phyloP scores from a whole-genome alignment of 2,113 vertebrate genomes.

The Phoenicopterus ruber region DNA sequence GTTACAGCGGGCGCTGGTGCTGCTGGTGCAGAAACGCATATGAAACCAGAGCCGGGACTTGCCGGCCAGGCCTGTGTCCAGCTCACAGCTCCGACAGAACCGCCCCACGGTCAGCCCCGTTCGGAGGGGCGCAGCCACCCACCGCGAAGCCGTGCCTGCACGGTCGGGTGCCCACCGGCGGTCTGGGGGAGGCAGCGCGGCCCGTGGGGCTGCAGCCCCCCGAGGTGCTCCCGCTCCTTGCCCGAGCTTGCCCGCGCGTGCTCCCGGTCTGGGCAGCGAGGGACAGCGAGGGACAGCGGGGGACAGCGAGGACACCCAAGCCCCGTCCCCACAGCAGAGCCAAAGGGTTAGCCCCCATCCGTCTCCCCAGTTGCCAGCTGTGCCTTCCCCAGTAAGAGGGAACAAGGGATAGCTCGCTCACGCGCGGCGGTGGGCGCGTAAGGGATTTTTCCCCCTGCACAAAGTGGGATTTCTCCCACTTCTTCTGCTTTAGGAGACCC shows the following conservation, averaged over 20 bases:
- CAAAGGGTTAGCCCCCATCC: background rate
- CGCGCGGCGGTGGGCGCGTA: too few relatives aligned
- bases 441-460: too few relatives aligned
- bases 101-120: too few relatives aligned
- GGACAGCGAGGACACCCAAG: too few relatives aligned
- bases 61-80: background rate
- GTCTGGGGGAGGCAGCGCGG: too few relatives aligned
- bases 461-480: too few relatives aligned
- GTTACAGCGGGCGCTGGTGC: background rate
- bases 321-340: accelerated
- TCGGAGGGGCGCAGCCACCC: background rate
- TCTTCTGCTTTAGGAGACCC: background rate
- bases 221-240: accelerated
- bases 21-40: accelerated
- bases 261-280: background rate
- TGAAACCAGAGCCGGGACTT: too few relatives aligned
- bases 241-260: accelerated
- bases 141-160: accelerated
- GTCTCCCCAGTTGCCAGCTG: too few relatives aligned
- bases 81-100: too few relatives aligned
- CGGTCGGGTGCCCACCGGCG: accelerated
- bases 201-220: background rate
- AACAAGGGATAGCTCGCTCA: too few relatives aligned
- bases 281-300: background rate
- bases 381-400: too few relatives aligned